Evolutionary conservation across 2,113 vertebrate genomes (phyloP), one percentile per base, ranked within the genome.

Genomic region (Python bivittatus): DNA sequence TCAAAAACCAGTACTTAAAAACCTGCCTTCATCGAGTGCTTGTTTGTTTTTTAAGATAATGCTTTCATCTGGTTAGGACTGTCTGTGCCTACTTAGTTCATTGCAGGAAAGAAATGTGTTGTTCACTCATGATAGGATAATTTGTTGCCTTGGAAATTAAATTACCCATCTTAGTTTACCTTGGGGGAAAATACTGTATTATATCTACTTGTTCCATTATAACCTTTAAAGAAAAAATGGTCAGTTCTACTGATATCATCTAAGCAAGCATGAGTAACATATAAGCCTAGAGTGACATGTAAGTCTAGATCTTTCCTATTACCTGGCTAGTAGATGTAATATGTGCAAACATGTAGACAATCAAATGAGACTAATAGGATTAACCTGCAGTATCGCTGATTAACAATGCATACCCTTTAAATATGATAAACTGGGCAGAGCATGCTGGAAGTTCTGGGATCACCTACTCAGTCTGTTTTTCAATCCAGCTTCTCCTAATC

Each of bases 111-210:
- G 93, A 97, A 97, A 97, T 97, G 96, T 95, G 94, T 96, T 97
- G 94, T 48, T 98, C 95, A 84, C 68, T 96, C 96, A 95, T 93
- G 96, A 95, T 96, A 97, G 97, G 94, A 97, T 97, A 97, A 97
- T 98, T 97, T 98, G 96, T 97, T 56, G 90, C 96, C 94, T 96
- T 96, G 95, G 94, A 97, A 97, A 98, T 98, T 97, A 97, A 97
- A 97, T 98, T 97, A 97, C 93, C 95, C 68, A 95, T 94, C 84
- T 90, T 89, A 93, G 96, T 96, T 97, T 97, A 97, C 96, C 94
- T 96, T 96, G 94, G 97, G 93, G 94, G 96, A 20, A 84, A 96
- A 93, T 95, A 91, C 93, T 94, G 93, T 94, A 94, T 95, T 97
- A 97, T 97, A 96, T 92, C 92, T 96, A 95, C 96, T 97, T 97